These are phyloP conservation scores for Lomographa bimaculata DNA, from an alignment of 2,888 invertebrate species.

Conservation along the genomic window DNA sequence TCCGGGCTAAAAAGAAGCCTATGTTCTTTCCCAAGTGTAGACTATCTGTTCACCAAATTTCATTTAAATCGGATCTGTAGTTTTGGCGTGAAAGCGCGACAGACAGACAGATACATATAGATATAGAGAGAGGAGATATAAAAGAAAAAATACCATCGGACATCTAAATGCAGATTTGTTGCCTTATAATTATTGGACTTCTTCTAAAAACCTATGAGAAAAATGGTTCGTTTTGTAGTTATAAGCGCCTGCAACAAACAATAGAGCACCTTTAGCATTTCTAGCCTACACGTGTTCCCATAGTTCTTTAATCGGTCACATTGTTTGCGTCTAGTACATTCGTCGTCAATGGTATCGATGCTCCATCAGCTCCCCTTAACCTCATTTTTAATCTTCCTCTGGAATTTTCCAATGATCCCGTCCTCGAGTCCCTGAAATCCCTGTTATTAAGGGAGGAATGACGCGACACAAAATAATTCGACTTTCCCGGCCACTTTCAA, in stretches of 20 bases:
- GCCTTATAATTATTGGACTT: no score
- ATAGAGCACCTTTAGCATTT: conserved; percentile 1
- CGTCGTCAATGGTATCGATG: background rate
- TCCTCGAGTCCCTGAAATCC: conserved; percentile 16
- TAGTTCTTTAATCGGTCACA: background rate
- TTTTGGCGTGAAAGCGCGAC: no score
- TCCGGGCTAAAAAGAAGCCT: no score
- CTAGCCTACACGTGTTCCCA: conserved; percentile 4
- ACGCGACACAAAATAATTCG: conserved; percentile 21
- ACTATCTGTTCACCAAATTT: no score
- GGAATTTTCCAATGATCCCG: conserved; percentile 21
- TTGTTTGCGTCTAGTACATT: conserved; percentile 6
- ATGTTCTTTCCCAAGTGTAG: no score
- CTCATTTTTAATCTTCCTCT: conserved; percentile 31
- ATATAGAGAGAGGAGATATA: no score
- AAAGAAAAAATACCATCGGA: no score
- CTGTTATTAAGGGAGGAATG: conserved; percentile 20
- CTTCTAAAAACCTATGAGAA: no score
- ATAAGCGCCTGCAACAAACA: conserved; percentile 1
- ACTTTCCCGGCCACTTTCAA: conserved; percentile 24
- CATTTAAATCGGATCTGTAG: no score
- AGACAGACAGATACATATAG: no score
- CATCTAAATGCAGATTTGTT: no score
- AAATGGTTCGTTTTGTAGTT: background rate
- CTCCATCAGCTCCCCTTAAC: conserved; percentile 15